Percentiles rank a stretch among this genome's conserved stretches.
phyloP scores from a whole-genome alignment of 2,888 invertebrate genomes.

The Morpho helenor region DNA sequence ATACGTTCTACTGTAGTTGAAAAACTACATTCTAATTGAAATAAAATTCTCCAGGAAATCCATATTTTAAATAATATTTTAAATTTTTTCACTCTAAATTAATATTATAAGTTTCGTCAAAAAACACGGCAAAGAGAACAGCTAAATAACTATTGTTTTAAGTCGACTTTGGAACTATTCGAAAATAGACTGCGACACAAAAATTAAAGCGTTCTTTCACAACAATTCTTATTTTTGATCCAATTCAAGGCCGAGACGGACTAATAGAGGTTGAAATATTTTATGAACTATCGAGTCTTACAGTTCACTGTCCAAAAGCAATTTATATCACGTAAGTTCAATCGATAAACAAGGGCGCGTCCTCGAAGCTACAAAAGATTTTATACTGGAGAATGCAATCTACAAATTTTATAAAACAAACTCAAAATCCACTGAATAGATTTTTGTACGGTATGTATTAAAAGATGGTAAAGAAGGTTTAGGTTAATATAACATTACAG shows the following conservation, averaged over 20 bases:
- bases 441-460: too few relatives aligned
- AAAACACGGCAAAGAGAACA: background rate
- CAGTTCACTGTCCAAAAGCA: conserved; percentile 19
- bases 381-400: background rate
- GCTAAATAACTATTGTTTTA: background rate
- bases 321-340: conserved; percentile 13
- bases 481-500: too few relatives aligned
- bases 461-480: too few relatives aligned
- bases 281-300: conserved; percentile 13
- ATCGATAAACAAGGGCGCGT: conserved; percentile 23
- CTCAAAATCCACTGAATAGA: too few relatives aligned
- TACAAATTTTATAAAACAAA: too few relatives aligned
- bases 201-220: too few relatives aligned
- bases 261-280: conserved; percentile 5
- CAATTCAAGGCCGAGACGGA: conserved; percentile 4
- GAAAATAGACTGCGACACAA: background rate
- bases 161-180: background rate
- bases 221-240: conserved; percentile 4
- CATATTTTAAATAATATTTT: too few relatives aligned
- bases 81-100: too few relatives aligned
- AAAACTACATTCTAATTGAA: too few relatives aligned
- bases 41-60: too few relatives aligned
- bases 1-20: too few relatives aligned
- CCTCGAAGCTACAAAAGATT: conserved; percentile 14
- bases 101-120: background rate